phyloP scores from a whole-genome alignment of 2,888 invertebrate genomes.

The Sarcophaga carnaria region DNA sequence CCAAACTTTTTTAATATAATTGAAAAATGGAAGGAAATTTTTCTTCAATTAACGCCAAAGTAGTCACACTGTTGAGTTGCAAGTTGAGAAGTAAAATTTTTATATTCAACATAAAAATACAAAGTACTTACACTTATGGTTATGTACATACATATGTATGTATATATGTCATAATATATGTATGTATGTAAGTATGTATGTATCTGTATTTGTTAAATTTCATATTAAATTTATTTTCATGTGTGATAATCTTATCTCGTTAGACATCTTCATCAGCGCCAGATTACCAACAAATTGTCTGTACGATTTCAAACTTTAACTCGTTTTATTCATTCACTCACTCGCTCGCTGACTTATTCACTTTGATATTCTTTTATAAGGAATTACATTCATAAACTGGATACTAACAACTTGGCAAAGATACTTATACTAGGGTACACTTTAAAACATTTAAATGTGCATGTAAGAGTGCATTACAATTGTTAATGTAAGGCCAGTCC shows the following conservation, averaged over 20 bases:
- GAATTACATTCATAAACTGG: conserved; percentile 27
- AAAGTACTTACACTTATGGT: neutral
- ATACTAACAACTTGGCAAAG: conserved; percentile 25
- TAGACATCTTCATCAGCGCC: conserved; percentile 74
- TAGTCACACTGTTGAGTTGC: neutral
- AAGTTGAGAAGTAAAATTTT: neutral
- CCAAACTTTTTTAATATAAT: too few species aligned
- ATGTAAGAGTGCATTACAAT: neutral
- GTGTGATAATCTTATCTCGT: conserved; percentile 73
- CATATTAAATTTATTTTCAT: conserved; percentile 61
- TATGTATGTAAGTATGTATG: neutral
- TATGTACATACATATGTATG: neutral
- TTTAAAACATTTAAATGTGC: neutral
- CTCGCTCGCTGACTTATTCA: neutral
- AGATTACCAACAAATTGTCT: conserved; percentile 73
- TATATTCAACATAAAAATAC: conserved; percentile 6
- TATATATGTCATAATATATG: neutral
- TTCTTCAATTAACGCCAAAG: neutral
- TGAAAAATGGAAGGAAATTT: neutral
- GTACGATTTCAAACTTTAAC: conserved; percentile 41
- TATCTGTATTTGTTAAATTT: conserved; percentile 59
- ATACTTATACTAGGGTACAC: neutral
- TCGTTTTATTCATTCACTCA: conserved; percentile 8
- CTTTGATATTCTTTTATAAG: neutral
- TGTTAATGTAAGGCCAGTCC: neutral